These are phyloP conservation scores for Abrostola triplasia DNA, from an alignment of 2,888 invertebrate genomes.

Conservation along the genomic window DNA sequence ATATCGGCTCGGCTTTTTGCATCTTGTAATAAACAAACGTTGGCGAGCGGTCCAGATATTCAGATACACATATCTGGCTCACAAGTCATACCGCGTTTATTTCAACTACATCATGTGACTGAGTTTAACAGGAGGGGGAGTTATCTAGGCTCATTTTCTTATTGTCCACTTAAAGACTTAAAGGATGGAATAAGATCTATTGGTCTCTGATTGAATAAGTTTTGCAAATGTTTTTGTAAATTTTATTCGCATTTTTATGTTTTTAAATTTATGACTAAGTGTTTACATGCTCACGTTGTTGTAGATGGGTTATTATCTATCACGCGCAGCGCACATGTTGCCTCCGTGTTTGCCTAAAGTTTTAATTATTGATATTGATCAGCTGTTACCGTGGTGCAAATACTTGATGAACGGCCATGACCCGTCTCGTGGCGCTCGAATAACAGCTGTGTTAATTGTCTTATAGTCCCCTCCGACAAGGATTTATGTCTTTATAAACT, in stretches of 20 bases:
- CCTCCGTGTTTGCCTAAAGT: slow-evolving; percentile 31
- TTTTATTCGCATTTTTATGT: slow-evolving; percentile 13
- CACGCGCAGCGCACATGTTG: slow-evolving; percentile 46
- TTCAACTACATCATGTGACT: slow-evolving; percentile 60
- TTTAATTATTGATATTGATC: slow-evolving; percentile 46
- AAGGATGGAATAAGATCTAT: slow-evolving; percentile 39
- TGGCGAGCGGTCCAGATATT: slow-evolving; percentile 47
- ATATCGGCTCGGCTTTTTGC: slow-evolving; percentile 36
- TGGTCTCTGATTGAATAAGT: slow-evolving; percentile 31
- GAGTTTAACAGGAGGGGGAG: slow-evolving; percentile 44
- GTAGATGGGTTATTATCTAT: slow-evolving; percentile 52
- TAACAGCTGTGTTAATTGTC: slow-evolving; percentile 28
- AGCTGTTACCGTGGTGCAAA: slow-evolving; percentile 43
- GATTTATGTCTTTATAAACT: neutral
- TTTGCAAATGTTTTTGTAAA: slow-evolving; percentile 26
- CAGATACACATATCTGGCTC: slow-evolving; percentile 20
- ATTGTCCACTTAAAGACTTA: slow-evolving; percentile 57
- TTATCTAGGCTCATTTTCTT: slow-evolving; percentile 56
- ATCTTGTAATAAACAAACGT: slow-evolving; percentile 53
- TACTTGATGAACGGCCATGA: slow-evolving; percentile 42
- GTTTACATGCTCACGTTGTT: slow-evolving; percentile 32
- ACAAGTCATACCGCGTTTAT: slow-evolving; percentile 41
- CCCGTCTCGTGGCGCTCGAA: slow-evolving; percentile 24
- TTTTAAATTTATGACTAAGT: slow-evolving; percentile 36
- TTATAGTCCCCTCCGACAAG: slow-evolving; percentile 24